Evolutionary conservation across 2,113 vertebrate species (phyloP).

Genomic region (Octodon degus): DNA sequence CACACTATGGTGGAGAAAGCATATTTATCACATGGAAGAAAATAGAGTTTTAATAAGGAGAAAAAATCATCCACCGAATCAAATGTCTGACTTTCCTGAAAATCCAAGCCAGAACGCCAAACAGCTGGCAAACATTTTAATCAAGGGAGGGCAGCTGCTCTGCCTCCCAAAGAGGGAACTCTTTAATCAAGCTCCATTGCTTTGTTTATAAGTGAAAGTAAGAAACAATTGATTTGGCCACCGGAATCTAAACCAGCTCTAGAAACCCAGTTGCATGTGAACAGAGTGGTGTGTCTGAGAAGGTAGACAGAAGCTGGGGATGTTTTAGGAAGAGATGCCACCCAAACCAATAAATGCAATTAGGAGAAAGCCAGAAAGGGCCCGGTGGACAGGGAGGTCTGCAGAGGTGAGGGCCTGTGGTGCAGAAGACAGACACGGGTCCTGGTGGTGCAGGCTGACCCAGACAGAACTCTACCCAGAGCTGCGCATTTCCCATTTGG

Average conservation of each 20-base stretch:
- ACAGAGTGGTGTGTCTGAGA: neutral
- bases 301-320: neutral
- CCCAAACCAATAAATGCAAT: neutral
- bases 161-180: slow-evolving; percentile 1
- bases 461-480: neutral
- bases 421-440: no score
- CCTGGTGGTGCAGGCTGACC: neutral
- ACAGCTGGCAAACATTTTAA: slow-evolving; percentile 63
- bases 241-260: neutral
- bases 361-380: neutral
- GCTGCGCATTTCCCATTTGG: no score
- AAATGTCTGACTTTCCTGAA: slow-evolving; percentile 51
- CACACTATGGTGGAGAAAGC: neutral
- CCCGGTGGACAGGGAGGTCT: neutral
- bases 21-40: neutral
- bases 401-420: neutral
- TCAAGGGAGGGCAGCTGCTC: slow-evolving; percentile 4
- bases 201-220: slow-evolving; percentile 46
- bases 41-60: slow-evolving; percentile 53
- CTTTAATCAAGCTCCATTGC: slow-evolving; percentile 34
- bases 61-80: slow-evolving; percentile 48
- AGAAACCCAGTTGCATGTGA: neutral
- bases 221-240: slow-evolving; percentile 36
- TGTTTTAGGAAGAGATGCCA: neutral
- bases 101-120: neutral